Evolutionary conservation across 2,888 invertebrate genomes (phyloP).

Genomic region (Conomelus anceps): DNA sequence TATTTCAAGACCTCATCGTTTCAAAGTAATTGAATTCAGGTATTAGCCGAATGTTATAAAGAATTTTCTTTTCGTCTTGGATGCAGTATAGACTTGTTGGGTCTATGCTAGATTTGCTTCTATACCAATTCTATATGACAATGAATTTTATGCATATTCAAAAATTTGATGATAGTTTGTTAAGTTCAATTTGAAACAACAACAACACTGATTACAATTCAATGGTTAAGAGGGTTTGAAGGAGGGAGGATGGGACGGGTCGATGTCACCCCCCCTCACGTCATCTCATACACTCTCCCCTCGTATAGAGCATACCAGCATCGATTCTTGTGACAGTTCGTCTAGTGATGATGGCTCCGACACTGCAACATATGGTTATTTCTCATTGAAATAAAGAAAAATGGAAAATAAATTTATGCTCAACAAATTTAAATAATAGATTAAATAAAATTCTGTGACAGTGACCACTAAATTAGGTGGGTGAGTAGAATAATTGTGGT

Average conservation of each 20-base stretch:
- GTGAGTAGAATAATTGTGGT: too few species aligned
- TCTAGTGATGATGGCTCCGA: slow-evolving; percentile 78
- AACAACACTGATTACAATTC: too few species aligned
- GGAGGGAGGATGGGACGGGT: slow-evolving; percentile 24
- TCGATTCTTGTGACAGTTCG: slow-evolving; percentile 80
- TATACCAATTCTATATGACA: background rate
- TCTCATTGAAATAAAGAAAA: background rate
- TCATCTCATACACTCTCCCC: slow-evolving; percentile 37
- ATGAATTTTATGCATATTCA: background rate
- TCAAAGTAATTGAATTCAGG: too few species aligned
- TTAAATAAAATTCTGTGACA: too few species aligned
- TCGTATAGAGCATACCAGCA: slow-evolving; percentile 49
- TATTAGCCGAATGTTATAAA: too few species aligned
- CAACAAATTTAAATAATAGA: background rate
- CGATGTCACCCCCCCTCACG: slow-evolving; percentile 31
- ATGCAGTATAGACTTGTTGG: too few species aligned
- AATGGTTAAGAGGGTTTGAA: slow-evolving; percentile 21
- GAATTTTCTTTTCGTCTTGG: too few species aligned
- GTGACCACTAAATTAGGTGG: too few species aligned
- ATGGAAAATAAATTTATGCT: background rate
- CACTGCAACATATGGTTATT: slow-evolving; percentile 34
- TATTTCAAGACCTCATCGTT: too few species aligned
- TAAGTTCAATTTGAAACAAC: too few species aligned
- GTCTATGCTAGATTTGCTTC: too few species aligned
- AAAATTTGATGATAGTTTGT: too few species aligned